Base-by-base conservation (phyloP, 2,113 vertebrate genomes). In the Taurulus bubalis region DNA sequence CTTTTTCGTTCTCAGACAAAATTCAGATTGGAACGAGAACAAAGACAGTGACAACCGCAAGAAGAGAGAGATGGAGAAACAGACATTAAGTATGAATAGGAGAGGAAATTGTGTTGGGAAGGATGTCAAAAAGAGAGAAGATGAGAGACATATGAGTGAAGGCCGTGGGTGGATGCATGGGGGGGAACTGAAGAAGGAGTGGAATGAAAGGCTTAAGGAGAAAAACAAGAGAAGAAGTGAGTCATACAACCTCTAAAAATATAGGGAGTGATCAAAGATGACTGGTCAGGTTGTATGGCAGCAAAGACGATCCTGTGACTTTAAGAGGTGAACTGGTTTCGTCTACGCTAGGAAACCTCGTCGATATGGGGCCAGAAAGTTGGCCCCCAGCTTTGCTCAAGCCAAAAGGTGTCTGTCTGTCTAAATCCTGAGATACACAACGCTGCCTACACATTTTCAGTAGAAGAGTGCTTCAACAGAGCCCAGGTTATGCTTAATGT, bases 221-320 rank as follows among this genome's bases (percentile, higher is more conserved):
- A 32, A 38, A 36, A 42, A 65, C 4, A n/a, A 69, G 47, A 32
- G 56, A 72, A 40, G 16, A 2, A 62, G 14, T 66, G 72, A 75
- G 53, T 82, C 79, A 71, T 8, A 22, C 8, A 67, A 75, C 20
- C 59, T 63, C 38, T 53, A 65, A 58, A 70, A 71, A 68, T 67
- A 59, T 9, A 28, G 6, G 38, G 28, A 20, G 14, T 22, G 1
- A 42, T 30, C 11, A 64, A 53, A 65, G 28, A 59, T 22, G 49
- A 58, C 32, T 26, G 67, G 18, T 67, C 28, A 16, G 47, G 45
- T 53, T 36, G 32, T 18, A 67, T 14, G 70, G 30, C 49, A 73
- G 77, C 1, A 8, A 30, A 75, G 51, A 38, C 1, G 28, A 8
- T 45, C 12, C 59, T 53, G 32, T 55, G 66, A 60, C 22, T 32